Evolutionary conservation across 2,797 vertebrate genomes (phyloP), one percentile per base, ranked within the genome.

Genomic region (Parauchenoglanis punctatus): DNA sequence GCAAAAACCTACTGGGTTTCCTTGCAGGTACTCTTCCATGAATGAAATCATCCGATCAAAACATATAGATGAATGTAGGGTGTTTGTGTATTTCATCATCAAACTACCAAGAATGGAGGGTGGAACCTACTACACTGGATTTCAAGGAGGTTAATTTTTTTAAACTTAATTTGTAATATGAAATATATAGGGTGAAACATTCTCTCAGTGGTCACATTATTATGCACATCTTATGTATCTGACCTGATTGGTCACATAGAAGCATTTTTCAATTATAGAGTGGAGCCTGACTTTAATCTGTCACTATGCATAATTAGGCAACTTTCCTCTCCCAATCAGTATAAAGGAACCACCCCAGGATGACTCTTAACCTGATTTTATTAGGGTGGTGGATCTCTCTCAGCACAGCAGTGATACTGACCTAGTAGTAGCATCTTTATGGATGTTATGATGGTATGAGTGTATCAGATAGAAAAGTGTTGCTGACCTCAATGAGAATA

Each of bases 51-150:
- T 96, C 94, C 98, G 97, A 91, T 87, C 77, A 40, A 68, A 83
- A 90, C 67, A 90, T 23, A 13, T 40, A 12, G 77, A 58, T 12
- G 77, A 80, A 58, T 80, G 15, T 89, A 93, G 92, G 1, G 90
- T 97, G 78, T 97, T 97, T 35, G 95, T 99, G 70, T 98, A 97
- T 89, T 99, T 99, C 4, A 96, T 99, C 90, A 97, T 96, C 58
- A 98, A 99, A 89, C 94, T 99, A 75, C 97, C 97, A 67, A 95
- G 98, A 90, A 94, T 97, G 93, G 96, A 96, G 91, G 97, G 97
- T 56, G 97, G 96, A 44, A 94, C 95, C 0, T 94, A 96, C 23
- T 99, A 97, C 0, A 95, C 97, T 87, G 98, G 98, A 5, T 99
- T 98, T 94, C 97, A 97, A 3, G 98, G 98, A 94, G 97, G 98